Evolutionary conservation across 2,888 invertebrate genomes (phyloP), one percentile per base, ranked within the genome.

Genomic region (Teinopalpus imperialis): DNA sequence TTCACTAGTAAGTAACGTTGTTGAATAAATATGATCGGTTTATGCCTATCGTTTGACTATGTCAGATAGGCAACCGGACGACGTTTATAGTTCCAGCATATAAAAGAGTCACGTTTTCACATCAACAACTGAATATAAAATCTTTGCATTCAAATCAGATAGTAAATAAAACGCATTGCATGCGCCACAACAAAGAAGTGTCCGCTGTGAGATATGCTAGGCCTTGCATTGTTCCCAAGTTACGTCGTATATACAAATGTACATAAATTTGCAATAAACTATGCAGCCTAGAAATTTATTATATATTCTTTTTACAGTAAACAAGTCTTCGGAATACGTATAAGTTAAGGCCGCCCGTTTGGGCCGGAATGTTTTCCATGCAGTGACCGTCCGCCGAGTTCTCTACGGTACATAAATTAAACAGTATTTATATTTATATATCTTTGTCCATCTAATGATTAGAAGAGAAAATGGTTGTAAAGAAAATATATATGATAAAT

Each of bases 181-280:
- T 24, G 1, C 18, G 14, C 4, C n/a, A 34, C 9, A 29, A 24
- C 26, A 21, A 29, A n/a, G 35, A 8, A 9, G 14, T 31, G 8
- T 42, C 10, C 18, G 31, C n/a, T 32, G 42, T 24, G 24, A 42
- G 16, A 24, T 5, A 0, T 8, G 8, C 8, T 6, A 8, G 26
- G 27, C 45, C 45, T 39, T 45, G 45, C 31, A 45, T 45, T 45
- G 45, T 45, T 34, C 8, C 18, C 23, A n/a, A 27, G 10, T 16
- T 16, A 16, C 37, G 10, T 9, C 8, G 20, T n/a, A n/a, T 3
- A 8, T 6, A 23, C 13, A n/a, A 23, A 23, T 10, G 16, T 12
- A 31, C 24, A 32, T 41, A 32, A 32, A 41, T 24, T 32, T 24
- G 41, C 41, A 24, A 24, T 32, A 18, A 41, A 41, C 9, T 18